These are phyloP conservation scores for Enteromius paludinosus DNA, from an alignment of 2,797 vertebrate genomes.

Conservation along the genomic window DNA sequence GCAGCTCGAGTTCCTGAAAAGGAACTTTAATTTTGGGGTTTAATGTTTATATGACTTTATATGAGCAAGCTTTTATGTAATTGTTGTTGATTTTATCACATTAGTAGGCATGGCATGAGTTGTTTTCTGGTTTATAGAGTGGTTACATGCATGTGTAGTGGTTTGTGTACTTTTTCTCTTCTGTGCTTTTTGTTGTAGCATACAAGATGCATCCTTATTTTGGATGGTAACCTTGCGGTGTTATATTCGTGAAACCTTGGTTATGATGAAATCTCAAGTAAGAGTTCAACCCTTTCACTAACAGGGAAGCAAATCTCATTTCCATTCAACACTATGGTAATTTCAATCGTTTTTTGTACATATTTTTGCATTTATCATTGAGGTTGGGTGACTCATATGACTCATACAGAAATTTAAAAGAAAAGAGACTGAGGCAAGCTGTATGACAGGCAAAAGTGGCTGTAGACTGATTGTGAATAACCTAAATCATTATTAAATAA, in stretches of 20 bases:
- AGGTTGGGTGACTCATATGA: neutral
- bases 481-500: no score
- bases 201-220: neutral
- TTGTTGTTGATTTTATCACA: neutral
- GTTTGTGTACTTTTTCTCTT: neutral
- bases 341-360: neutral
- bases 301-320: neutral
- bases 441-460: neutral
- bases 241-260: neutral
- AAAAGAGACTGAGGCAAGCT: neutral
- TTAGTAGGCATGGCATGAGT: neutral
- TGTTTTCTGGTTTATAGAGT: neutral
- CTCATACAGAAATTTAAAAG: neutral
- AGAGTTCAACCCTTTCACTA: neutral
- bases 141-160: neutral
- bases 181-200: neutral
- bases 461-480: neutral
- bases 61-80: neutral
- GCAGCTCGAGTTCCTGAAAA: no score
- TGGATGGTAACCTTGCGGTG: neutral
- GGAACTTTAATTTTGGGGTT: neutral
- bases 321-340: neutral
- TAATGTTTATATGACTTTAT: neutral
- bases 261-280: constrained; percentile 17
- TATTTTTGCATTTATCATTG: neutral